phyloP scores from a whole-genome alignment of 2,113 vertebrate genomes.

The Pontoporia blainvillei region DNA sequence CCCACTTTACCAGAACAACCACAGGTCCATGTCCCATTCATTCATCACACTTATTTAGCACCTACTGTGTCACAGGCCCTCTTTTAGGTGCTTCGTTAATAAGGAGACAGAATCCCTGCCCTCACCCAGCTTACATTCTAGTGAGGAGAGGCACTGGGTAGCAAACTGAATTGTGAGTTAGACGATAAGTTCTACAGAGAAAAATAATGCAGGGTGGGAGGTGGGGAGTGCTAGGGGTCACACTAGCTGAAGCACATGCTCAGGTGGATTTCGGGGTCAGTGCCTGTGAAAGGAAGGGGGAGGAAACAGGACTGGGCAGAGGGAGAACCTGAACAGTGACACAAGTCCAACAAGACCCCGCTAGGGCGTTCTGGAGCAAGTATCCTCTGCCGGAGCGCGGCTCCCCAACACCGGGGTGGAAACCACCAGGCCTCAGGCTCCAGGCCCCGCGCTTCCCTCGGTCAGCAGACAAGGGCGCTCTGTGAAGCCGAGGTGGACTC shows the following conservation, averaged over 20 bases:
- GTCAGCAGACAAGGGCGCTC: not conserved
- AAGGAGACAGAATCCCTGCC: not conserved
- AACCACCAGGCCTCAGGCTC: not conserved
- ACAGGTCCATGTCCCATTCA: not conserved
- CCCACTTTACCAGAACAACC: not conserved
- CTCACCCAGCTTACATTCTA: not conserved
- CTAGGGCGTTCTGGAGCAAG: not conserved
- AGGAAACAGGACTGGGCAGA: not conserved
- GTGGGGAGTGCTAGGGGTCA: too few relatives aligned
- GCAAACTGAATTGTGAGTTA: not conserved
- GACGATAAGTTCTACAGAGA: not conserved
- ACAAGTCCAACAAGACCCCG: not conserved
- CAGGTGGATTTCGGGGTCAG: not conserved
- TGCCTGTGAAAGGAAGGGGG: too few relatives aligned
- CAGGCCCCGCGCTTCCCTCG: rapidly evolving
- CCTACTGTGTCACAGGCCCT: not conserved
- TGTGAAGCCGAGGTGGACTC: rapidly evolving
- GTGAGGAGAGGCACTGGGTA: not conserved
- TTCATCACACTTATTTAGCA: not conserved
- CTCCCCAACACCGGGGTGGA: not conserved
- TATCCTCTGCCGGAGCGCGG: not conserved
- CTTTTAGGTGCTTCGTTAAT: not conserved
- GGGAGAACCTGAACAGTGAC: not conserved
- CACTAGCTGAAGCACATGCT: not conserved
- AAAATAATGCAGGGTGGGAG: not conserved